A percentile compares a stretch with the other conserved stretches of the same genome.
Conservation (phyloP, 2,888 invertebrate species). For the Mythimna loreyi region DNA sequence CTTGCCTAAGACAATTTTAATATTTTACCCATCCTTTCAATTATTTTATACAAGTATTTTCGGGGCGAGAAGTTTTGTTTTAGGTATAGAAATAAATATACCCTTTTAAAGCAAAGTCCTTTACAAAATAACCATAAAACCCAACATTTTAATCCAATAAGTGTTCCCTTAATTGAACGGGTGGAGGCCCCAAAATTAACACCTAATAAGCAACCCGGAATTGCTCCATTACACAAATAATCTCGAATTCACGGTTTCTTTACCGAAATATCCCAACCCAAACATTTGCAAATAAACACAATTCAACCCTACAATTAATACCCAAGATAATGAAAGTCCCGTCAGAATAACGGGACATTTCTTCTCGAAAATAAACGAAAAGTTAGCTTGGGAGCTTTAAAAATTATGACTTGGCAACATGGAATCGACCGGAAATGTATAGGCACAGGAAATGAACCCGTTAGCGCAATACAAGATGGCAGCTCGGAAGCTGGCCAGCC, state of each 20-base stretch:
- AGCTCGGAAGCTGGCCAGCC: slow-evolving; percentile 75
- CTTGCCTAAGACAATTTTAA: not conserved
- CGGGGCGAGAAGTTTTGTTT: not conserved
- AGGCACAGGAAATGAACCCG: slow-evolving; percentile 90
- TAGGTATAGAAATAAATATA: not conserved
- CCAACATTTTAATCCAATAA: slow-evolving; percentile 51
- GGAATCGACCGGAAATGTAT: slow-evolving; percentile 87
- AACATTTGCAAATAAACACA: slow-evolving; percentile 63
- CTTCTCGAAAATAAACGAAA: slow-evolving; percentile 62
- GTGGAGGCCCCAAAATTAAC: slow-evolving; percentile 54
- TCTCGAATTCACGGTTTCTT: slow-evolving; percentile 56
- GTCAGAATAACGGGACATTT: slow-evolving; percentile 52
- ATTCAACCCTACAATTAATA: slow-evolving; percentile 62
- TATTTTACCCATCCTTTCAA: not conserved
- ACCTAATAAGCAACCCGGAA: slow-evolving; percentile 60
- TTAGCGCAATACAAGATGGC: slow-evolving; percentile 89
- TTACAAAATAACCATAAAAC: slow-evolving; percentile 21
- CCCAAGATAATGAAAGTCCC: slow-evolving; percentile 54
- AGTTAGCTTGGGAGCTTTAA: slow-evolving; percentile 66
- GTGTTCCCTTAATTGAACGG: slow-evolving; percentile 43
- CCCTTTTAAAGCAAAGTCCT: slow-evolving; percentile 3
- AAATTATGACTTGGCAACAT: slow-evolving; percentile 87
- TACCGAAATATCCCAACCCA: slow-evolving; percentile 48
- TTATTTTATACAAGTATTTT: not conserved
- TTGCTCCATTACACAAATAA: slow-evolving; percentile 60